Conservation (phyloP, 2,113 vertebrate species). For the Aegithalos caudatus region DNA sequence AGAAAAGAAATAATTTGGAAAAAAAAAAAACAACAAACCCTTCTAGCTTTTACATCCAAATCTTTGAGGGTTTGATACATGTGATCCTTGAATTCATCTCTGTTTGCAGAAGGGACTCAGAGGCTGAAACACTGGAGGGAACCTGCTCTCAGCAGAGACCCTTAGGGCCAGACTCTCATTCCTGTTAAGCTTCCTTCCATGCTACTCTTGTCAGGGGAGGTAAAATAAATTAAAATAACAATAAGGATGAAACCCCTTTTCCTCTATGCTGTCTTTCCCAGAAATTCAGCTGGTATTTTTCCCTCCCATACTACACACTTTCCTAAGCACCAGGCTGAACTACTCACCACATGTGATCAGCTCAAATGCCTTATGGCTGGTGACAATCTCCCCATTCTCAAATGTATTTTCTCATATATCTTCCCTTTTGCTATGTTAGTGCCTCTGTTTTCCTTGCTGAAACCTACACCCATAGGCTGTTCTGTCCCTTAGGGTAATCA, state of each 20-base stretch:
- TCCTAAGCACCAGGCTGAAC: not conserved
- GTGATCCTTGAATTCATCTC: not conserved
- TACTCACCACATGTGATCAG: fast-evolving
- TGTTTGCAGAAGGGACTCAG: not conserved
- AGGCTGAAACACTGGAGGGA: not conserved
- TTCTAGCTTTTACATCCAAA: not conserved
- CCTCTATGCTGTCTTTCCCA: not conserved
- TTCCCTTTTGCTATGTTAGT: not conserved
- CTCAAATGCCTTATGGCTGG: not conserved
- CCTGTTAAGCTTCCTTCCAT: not conserved
- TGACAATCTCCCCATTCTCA: not conserved
- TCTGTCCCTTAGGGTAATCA: not conserved
- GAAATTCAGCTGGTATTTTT: not conserved
- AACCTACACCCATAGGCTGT: not conserved
- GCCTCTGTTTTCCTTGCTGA: not conserved
- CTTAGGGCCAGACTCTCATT: not conserved
- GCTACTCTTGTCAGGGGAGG: not conserved
- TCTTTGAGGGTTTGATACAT: not conserved
- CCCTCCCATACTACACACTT: not conserved
- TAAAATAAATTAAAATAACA: not conserved
- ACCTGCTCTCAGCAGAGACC: not conserved
- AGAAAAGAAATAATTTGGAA: not conserved
- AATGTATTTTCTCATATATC: not conserved
- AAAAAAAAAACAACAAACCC: not conserved
- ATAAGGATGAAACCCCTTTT: not conserved